Evolutionary conservation across 2,888 invertebrate species (phyloP).

Genomic region (Apantesis nais): DNA sequence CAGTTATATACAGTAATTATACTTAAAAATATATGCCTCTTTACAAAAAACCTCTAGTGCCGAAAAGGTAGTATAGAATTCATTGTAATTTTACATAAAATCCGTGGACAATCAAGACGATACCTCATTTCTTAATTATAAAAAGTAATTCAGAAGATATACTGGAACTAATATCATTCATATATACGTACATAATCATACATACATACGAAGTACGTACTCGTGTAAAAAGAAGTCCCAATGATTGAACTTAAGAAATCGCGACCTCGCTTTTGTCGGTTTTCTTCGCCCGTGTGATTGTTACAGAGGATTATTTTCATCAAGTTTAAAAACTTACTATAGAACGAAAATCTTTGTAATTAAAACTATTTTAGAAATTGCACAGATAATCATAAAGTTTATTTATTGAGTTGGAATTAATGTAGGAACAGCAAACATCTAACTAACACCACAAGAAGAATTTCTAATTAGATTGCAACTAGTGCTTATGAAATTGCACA

Average conservation of each 20-base stretch:
- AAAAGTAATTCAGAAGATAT: not conserved
- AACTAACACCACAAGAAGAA: not conserved
- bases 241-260: not conserved
- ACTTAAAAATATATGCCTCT: too few species aligned
- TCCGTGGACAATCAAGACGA: too few species aligned
- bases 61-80: too few species aligned
- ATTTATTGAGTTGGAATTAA: not conserved
- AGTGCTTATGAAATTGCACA: constrained; percentile 9
- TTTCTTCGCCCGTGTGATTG: not conserved
- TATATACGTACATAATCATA: not conserved
- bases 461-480: constrained; percentile 6
- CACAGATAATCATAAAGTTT: not conserved
- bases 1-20: too few species aligned
- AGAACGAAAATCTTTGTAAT: not conserved
- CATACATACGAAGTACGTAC: not conserved
- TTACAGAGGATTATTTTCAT: not conserved
- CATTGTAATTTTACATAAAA: too few species aligned
- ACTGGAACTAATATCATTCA: not conserved
- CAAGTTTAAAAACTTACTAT: not conserved
- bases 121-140: too few species aligned
- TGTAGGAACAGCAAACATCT: not conserved
- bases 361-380: not conserved
- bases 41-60: too few species aligned
- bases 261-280: not conserved
- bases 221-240: not conserved